phyloP scores from a whole-genome alignment of 2,888 invertebrate genomes.

The Pocota personata region DNA sequence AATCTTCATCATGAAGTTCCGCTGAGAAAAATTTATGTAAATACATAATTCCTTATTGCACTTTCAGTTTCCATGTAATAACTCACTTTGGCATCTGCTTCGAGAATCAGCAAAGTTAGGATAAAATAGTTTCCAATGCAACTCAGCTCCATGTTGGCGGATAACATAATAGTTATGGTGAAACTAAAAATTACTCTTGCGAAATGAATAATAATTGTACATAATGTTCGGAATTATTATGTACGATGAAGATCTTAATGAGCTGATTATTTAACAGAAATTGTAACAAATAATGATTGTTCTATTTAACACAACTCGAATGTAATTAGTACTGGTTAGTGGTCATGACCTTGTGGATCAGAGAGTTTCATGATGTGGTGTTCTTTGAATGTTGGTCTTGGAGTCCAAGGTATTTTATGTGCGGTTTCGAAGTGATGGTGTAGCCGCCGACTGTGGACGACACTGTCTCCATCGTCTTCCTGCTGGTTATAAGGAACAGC shows the following conservation, averaged over 20 bases:
- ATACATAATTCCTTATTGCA: background rate
- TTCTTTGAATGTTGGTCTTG: too few species aligned
- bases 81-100: conserved; percentile 1
- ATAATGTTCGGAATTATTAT: background rate
- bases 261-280: background rate
- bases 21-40: conserved; percentile 2
- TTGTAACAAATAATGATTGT: background rate
- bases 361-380: background rate
- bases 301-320: background rate
- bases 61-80: background rate
- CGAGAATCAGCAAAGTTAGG: background rate
- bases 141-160: background rate
- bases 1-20: conserved; percentile 45
- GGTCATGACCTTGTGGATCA: background rate
- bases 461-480: too few species aligned
- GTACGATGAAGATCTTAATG: conserved; percentile 13
- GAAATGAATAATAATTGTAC: background rate
- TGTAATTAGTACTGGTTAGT: background rate
- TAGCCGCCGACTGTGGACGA: too few species aligned
- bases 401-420: too few species aligned
- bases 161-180: background rate
- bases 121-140: background rate
- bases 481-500: too few species aligned
- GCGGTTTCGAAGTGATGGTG: too few species aligned
- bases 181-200: too few species aligned